phyloP scores from a whole-genome alignment of 2,797 vertebrate species.

The Schizothorax lantsangensis region DNA sequence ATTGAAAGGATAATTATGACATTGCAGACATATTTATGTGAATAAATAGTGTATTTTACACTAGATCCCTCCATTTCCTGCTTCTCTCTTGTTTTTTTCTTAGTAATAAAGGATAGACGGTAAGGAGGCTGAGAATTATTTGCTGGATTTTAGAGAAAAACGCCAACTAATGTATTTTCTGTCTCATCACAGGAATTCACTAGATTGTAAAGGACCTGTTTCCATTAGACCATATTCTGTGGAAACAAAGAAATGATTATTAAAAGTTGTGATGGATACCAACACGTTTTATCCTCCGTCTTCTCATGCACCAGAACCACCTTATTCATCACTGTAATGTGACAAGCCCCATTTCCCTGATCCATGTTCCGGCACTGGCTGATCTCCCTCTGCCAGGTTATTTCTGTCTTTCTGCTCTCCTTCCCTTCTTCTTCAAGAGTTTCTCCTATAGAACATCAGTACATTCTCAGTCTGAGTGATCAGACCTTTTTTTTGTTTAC shows the following conservation, averaged over 20 bases:
- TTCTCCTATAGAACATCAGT: background rate
- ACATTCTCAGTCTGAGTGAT: background rate
- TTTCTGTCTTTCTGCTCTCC: constrained; percentile 1
- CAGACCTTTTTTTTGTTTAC: too few relatives aligned
- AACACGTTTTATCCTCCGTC: background rate
- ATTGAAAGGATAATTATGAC: background rate
- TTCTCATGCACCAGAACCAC: background rate
- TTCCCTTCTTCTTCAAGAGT: background rate
- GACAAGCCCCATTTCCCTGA: constrained; percentile 20
- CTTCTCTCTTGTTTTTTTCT: background rate
- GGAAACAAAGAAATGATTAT: constrained; percentile 6
- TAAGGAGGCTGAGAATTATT: background rate
- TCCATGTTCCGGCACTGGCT: background rate
- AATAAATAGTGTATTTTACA: constrained; percentile 16
- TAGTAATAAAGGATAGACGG: background rate
- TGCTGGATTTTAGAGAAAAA: constrained; percentile 7
- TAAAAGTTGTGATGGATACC: background rate
- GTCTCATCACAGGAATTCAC: background rate
- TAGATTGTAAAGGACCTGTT: background rate
- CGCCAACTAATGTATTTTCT: background rate
- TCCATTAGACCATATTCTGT: background rate
- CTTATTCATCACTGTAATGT: constrained; percentile 32
- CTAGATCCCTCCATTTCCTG: background rate
- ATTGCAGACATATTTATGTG: background rate
- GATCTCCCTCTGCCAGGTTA: background rate